Base-by-base conservation (phyloP, 1,140 invertebrate genomes). In the Charaxes varanes region DNA sequence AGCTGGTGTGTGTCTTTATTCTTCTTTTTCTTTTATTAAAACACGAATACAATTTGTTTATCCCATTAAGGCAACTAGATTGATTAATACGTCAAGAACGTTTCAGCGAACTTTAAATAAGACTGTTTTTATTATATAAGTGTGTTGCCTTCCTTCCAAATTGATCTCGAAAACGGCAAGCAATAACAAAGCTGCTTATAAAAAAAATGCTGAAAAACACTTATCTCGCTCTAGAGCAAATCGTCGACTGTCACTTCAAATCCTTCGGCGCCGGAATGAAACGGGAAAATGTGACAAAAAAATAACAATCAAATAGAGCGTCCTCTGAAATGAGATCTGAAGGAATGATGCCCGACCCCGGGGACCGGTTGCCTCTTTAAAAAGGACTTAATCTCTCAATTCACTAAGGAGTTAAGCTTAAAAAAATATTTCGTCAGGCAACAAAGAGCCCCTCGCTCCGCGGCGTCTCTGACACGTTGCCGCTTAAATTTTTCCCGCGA, bases 241-340 rank as follows among this genome's bases (percentile, higher is more conserved):
- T 79, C 62, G 76, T 67, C 53, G 70, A 62, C 68, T 83, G 79
- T 80, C 79, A 80, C 76, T 83, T 78, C 60, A 83, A 73, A 73
- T 64, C 60, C 67, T 59, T 43, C 40, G 62, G 56, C 64, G 61
- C 53, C 51, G 47, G 52, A 54, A 60, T 62, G 61, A 63, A 72
- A 78, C 64, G 62, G 63, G 66, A 76, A 70, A 60, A 73, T 73
- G 70, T 68, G 69, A 76, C 73, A 80, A 79, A 82, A n/a, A n/a
- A 83, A 83, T 83, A 83, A 83, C 76, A 83, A 80, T 80, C 79
- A 79, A 83, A 78, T 69, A 73, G 76, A 80, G 66, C 78, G 77
- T 83, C 70, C 66, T 50, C 57, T 73, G 69, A 77, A 82, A 81
- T 79, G 74, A 78, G 78, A 77, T 81, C 74, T 65, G 76, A 69